Evolutionary conservation across 2,797 vertebrate species (phyloP).

Genomic region (Octomys mimax): DNA sequence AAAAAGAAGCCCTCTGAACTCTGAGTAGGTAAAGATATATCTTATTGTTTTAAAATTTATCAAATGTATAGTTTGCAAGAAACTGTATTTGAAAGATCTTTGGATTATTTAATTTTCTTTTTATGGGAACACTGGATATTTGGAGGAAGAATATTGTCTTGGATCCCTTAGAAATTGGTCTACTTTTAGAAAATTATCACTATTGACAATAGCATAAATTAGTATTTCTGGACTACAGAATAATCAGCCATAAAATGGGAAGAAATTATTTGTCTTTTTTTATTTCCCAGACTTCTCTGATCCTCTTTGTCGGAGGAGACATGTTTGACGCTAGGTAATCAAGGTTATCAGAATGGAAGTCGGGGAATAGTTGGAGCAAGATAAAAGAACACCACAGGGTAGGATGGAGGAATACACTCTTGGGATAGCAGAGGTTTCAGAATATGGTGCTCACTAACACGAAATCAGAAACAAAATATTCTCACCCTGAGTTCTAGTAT

Average conservation of each 20-base stretch:
- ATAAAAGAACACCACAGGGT: not conserved
- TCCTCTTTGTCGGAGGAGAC: not conserved
- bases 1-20: not conserved
- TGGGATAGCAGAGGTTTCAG: not conserved
- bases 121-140: not conserved
- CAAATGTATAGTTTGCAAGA: not conserved
- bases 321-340: not conserved
- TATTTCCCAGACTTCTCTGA: not conserved
- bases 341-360: not conserved
- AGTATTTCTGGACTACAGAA: not conserved
- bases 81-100: not conserved
- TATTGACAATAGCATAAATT: slow-evolving; percentile 26
- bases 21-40: not conserved
- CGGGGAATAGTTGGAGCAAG: not conserved
- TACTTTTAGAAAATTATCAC: not conserved
- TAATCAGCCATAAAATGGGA: not conserved
- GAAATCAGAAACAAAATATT: not conserved
- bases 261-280: not conserved
- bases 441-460: not conserved
- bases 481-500: not conserved
- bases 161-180: not conserved
- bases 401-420: not conserved
- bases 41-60: slow-evolving; percentile 1
- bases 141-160: not conserved
- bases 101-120: not conserved